Evolutionary conservation across 2,113 vertebrate species (phyloP).

Genomic region (Perca fluviatilis): DNA sequence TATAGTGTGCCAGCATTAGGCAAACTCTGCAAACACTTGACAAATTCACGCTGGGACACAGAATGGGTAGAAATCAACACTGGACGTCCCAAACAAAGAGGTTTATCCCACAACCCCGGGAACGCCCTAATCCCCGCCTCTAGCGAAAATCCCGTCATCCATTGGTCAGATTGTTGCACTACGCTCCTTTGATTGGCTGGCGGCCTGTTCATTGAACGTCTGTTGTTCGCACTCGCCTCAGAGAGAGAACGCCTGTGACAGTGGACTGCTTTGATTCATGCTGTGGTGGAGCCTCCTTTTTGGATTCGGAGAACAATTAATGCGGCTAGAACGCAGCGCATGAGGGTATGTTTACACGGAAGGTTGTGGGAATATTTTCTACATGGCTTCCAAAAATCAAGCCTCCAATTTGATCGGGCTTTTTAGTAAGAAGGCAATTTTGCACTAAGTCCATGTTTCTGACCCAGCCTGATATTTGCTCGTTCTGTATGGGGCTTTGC

Average conservation of each 20-base stretch:
- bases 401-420: neutral
- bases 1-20: neutral
- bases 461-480: slow-evolving; percentile 20
- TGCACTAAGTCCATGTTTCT: slow-evolving; percentile 22
- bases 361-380: too few relatives aligned
- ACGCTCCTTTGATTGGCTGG: slow-evolving; percentile 64
- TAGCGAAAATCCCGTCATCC: neutral
- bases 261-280: slow-evolving; percentile 65
- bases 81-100: slow-evolving; percentile 81
- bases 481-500: slow-evolving; percentile 4
- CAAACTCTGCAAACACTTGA: neutral
- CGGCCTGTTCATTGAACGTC: slow-evolving; percentile 51
- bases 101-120: slow-evolving; percentile 54
- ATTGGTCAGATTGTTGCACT: slow-evolving; percentile 54
- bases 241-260: slow-evolving; percentile 64
- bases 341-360: slow-evolving; percentile 74
- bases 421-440: neutral
- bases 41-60: neutral
- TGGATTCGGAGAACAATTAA: slow-evolving; percentile 59
- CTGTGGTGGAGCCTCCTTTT: slow-evolving; percentile 41
- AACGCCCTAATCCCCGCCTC: slow-evolving; percentile 51
- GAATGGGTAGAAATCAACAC: slow-evolving; percentile 25
- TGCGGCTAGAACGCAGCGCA: slow-evolving; percentile 52
- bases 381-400: neutral
- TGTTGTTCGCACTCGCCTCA: slow-evolving; percentile 60